Evolutionary conservation across 2,888 invertebrate genomes (phyloP), one percentile per base, ranked within the genome.

Genomic region (Zootermopsis nevadensis): DNA sequence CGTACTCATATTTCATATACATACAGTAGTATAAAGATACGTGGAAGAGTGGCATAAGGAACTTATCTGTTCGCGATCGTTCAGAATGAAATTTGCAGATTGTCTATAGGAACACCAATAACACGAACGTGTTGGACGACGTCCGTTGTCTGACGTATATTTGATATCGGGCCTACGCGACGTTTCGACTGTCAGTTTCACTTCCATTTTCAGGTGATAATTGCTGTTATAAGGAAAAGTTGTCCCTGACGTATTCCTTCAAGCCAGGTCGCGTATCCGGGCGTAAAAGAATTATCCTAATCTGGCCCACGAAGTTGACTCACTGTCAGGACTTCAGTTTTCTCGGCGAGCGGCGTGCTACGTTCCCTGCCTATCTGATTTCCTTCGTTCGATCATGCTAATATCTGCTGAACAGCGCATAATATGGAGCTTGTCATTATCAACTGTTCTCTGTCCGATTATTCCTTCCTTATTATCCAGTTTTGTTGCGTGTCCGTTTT

Each of bases 1-100:
- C 38, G 74, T 74, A n/a, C 79, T 66, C 79, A 22, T 79, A 79
- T 79, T 66, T 79, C 79, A 79, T 79, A 79, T 35, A 33, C 79
- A 79, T 79, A 79, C 60, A 66, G 66, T 66, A 53, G 38, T 35
- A 35, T 35, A 10, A 66, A 33, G n/a, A 33, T n/a, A 30, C n/a
- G 27, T 38, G 79, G 35, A 79, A 79, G 48, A 79, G 66, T 60
- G 60, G 7, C 66, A 31, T n/a, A 38, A 74, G n/a, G 74, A 22
- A 74, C n/a, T 7, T 7, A 12, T n/a, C 27, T 4, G 60, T 60
- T 27, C 60, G n/a, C 60, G 15, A 60, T 3, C n/a, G n/a, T 27
- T 60, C 60, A 27, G n/a, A 27, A 27, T 27, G 4, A 60, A 60
- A 60, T 7, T 27, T 8, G 10, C 60, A 60, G n/a, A 48, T 48